Evolutionary conservation across 53 echinoderm and acorn worm species (phyloP), one percentile per base, ranked within the genome.

Genomic region (Luidia sarsii): DNA sequence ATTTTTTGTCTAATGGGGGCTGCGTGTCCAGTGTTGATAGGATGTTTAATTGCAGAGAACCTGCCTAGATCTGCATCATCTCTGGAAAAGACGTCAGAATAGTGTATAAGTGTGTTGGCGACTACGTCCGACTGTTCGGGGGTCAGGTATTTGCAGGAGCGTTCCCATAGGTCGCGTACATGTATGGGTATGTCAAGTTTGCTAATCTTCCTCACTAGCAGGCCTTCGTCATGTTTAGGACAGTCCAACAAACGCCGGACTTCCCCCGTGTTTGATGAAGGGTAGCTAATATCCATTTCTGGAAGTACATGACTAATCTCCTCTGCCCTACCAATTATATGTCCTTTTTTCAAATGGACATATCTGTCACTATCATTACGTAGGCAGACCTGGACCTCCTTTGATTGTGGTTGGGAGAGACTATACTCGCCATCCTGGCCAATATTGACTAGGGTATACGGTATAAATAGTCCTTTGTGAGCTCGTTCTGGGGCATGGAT

Each of bases 31-130:
- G n/a, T n/a, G n/a, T n/a, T n/a, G n/a, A n/a, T n/a, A n/a, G n/a
- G n/a, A n/a, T n/a, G n/a, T n/a, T n/a, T n/a, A n/a, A n/a, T n/a
- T n/a, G n/a, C n/a, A n/a, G n/a, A n/a, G n/a, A n/a, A n/a, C n/a
- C n/a, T n/a, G n/a, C n/a, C n/a, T n/a, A n/a, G n/a, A n/a, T n/a
- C n/a, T n/a, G n/a, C n/a, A n/a, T n/a, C n/a, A n/a, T n/a, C n/a
- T n/a, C n/a, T n/a, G n/a, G n/a, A n/a, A n/a, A n/a, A n/a, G n/a
- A n/a, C n/a, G n/a, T n/a, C n/a, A n/a, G n/a, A n/a, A n/a, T n/a
- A n/a, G n/a, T n/a, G n/a, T 57, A 57, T 14, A 11, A 57, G 57
- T 57, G 57, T 57, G 57, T 66, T 66, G 7, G 66, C 38, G 10
- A 66, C 38, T 3, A 66, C 66, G 23, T 66, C 39, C 21, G 66